Conservation (phyloP, 2,797 vertebrate species). For the Hemitrygon akajei region DNA sequence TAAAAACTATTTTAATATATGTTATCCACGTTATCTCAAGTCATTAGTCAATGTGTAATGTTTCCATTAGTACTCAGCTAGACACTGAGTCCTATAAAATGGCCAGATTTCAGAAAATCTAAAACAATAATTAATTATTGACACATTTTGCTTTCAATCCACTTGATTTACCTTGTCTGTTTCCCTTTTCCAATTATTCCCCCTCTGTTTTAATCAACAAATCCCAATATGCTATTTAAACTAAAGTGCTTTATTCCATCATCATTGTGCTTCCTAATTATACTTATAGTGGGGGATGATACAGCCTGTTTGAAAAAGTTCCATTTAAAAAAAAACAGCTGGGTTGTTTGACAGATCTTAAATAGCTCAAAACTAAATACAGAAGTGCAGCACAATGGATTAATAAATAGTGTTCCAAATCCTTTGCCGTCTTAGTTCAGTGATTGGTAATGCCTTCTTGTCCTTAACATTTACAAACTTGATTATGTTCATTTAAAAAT, state of each 20-base stretch:
- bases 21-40: not conserved
- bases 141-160: not conserved
- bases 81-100: not conserved
- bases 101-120: not conserved
- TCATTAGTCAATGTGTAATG: not conserved
- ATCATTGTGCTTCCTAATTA: not conserved
- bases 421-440: not conserved
- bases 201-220: not conserved
- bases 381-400: not conserved
- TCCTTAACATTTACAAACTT: not conserved
- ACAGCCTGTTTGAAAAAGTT: not conserved
- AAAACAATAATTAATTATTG: not conserved
- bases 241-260: not conserved
- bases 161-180: not conserved
- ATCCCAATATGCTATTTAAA: not conserved
- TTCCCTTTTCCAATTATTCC: not conserved
- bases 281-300: not conserved
- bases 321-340: not conserved
- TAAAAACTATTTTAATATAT: not conserved
- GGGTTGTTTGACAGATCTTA: not conserved
- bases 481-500: not conserved
- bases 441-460: not conserved
- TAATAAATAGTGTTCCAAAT: not conserved
- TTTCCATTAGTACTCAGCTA: not conserved
- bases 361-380: not conserved